Percentiles rank a stretch among this genome's conserved stretches.
Evolutionary conservation across 2,797 vertebrate species (phyloP).

Genomic region (Spinus olivaceus): DNA sequence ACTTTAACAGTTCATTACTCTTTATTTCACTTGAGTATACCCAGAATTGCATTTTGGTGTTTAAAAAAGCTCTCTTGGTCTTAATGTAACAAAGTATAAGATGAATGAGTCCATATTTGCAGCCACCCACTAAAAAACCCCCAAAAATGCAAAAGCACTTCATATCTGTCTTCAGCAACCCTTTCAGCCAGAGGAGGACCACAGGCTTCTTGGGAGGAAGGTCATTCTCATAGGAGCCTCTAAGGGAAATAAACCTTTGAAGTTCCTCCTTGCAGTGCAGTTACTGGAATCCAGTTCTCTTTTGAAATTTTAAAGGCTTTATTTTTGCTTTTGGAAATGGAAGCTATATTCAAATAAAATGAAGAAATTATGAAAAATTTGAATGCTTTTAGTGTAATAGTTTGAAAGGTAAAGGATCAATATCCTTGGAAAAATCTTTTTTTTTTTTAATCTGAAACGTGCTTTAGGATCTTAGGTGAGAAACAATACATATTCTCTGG

Average conservation of each 20-base stretch:
- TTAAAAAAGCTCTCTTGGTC: neutral
- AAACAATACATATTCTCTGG: neutral
- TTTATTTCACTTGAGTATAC: neutral
- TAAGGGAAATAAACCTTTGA: constrained; percentile 2
- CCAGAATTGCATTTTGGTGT: neutral
- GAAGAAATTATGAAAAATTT: neutral
- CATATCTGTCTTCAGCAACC: neutral
- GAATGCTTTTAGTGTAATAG: neutral
- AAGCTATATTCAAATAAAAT: neutral
- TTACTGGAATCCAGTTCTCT: neutral
- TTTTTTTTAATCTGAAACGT: neutral
- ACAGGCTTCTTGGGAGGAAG: constrained; percentile 2
- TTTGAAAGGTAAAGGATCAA: neutral
- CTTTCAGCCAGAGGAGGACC: neutral
- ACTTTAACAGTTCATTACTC: constrained; percentile 1
- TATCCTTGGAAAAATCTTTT: neutral
- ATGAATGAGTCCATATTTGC: neutral
- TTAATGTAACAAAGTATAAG: neutral
- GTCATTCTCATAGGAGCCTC: neutral
- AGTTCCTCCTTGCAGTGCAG: neutral
- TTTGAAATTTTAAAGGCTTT: constrained; percentile 5
- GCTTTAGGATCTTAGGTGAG: neutral
- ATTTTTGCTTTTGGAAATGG: neutral
- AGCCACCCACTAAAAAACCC: fast-evolving
- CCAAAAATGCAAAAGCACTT: neutral